Evolutionary conservation across 2,888 invertebrate species (phyloP), one percentile per base, ranked within the genome.

Genomic region (Nomada ferruginata): DNA sequence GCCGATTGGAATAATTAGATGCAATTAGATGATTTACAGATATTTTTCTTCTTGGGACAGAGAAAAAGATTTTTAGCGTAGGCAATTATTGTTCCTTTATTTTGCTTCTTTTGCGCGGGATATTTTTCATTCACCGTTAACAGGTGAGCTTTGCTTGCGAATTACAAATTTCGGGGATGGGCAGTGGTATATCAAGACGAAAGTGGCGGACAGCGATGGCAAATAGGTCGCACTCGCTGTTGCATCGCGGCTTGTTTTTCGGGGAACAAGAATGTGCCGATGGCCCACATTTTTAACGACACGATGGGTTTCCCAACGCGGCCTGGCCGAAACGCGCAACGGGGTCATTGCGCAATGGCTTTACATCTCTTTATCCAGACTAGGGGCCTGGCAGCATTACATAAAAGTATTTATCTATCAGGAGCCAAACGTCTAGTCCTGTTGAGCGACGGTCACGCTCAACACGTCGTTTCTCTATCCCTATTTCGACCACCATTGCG

Each of bases 281-380:
- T 89, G 90, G 87, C 91, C 91, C 86, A 91, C 89, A 89, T 91
- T 90, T 89, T 89, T 83, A 89, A 89, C 85, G 84, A 81, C 76
- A 83, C 85, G 82, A 44, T 59, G 76, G 73, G 72, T 90, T 89
- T 87, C 89, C 83, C 87, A 90, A 90, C 79, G 78, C 78, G 74
- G 74, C 77, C 53, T 47, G 77, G 55, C 70, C 84, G 84, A 86
- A 86, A 85, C 86, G 79, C 83, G 79, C 78, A 88, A 86, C 85
- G 80, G 81, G 76, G 79, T 76, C 80, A 74, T 86, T 86, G 75
- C 87, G 87, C 82, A 87, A 87, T 64, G 50, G 64, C 73, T 65
- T 74, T 65, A 61, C 72, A 44, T 87, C 84, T 84, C 82, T 84
- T 89, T 86, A 89, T 86, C 83, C 87, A 76, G 85, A 84, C 80